phyloP scores from a whole-genome alignment of 2,797 vertebrate genomes.

The Tolypeutes matacus region DNA sequence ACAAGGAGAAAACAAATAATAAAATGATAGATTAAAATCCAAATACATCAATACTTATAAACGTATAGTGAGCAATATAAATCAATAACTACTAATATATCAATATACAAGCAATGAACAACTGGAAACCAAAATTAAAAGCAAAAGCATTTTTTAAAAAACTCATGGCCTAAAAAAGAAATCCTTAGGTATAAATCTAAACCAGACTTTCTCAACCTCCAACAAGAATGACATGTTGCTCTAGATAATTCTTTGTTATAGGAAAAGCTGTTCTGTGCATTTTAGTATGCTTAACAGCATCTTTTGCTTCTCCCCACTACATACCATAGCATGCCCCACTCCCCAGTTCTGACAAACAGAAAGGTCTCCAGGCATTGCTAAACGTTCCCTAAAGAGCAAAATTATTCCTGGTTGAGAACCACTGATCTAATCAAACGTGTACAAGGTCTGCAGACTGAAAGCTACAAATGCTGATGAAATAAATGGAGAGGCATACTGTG shows the following conservation, averaged over 20 bases:
- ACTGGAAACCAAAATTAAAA: not conserved
- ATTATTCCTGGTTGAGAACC: no score
- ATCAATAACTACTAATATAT: not conserved
- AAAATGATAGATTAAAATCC: no score
- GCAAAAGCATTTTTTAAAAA: not conserved
- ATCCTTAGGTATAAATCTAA: constrained; percentile 4
- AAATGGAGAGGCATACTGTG: not conserved
- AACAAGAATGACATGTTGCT: not conserved
- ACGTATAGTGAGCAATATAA: no score
- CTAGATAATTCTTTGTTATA: not conserved
- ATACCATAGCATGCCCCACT: not conserved
- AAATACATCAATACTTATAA: not conserved
- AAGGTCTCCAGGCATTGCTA: not conserved
- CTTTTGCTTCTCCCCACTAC: not conserved
- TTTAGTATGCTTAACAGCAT: not conserved
- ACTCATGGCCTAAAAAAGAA: not conserved
- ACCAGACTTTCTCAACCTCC: not conserved
- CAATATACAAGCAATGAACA: not conserved
- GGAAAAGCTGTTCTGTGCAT: not conserved
- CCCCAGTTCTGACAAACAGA: not conserved
- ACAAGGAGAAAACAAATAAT: constrained; percentile 26
- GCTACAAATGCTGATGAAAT: not conserved
- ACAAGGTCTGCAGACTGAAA: not conserved
- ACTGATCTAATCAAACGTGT: not conserved
- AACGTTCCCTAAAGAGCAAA: no score